These are phyloP conservation scores for Apomyelois bistriatella DNA, from an alignment of 2,888 invertebrate genomes.

Conservation along the genomic window DNA sequence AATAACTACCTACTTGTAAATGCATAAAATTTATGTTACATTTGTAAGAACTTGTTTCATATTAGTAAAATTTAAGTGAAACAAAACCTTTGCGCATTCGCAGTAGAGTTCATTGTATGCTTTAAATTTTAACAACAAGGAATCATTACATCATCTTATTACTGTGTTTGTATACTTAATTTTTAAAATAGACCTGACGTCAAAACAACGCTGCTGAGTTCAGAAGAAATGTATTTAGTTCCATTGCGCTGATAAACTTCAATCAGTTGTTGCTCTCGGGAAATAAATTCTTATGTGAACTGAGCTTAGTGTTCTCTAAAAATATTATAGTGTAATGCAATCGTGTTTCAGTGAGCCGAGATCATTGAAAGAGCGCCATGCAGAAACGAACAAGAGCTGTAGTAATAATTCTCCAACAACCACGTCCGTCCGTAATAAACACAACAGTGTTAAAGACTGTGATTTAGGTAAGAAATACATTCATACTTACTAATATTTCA, in stretches of 20 bases:
- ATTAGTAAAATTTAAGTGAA: too few species aligned
- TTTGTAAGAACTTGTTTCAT: too few species aligned
- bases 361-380: conserved; percentile 40
- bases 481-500: too few species aligned
- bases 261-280: too few species aligned
- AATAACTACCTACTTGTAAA: too few species aligned
- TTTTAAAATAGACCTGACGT: conserved; percentile 58
- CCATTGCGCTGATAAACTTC: conserved; percentile 23
- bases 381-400: conserved; percentile 39
- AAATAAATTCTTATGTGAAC: too few species aligned
- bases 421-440: conserved; percentile 65
- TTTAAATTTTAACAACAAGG: conserved; percentile 9
- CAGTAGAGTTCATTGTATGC: neutral
- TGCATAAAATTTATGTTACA: too few species aligned
- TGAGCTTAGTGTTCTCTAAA: conserved; percentile 21
- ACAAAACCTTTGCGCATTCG: too few species aligned
- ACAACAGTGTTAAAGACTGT: conserved; percentile 48
- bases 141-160: conserved; percentile 19
- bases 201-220: conserved; percentile 36
- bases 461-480: conserved; percentile 57
- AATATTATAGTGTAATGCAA: conserved; percentile 28
- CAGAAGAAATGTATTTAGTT: conserved; percentile 26
- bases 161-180: conserved; percentile 16
- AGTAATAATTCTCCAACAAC: conserved; percentile 48
- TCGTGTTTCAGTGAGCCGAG: conserved; percentile 48